Evolutionary conservation across 2,113 vertebrate species (phyloP).

Genomic region (Rhea americana): DNA sequence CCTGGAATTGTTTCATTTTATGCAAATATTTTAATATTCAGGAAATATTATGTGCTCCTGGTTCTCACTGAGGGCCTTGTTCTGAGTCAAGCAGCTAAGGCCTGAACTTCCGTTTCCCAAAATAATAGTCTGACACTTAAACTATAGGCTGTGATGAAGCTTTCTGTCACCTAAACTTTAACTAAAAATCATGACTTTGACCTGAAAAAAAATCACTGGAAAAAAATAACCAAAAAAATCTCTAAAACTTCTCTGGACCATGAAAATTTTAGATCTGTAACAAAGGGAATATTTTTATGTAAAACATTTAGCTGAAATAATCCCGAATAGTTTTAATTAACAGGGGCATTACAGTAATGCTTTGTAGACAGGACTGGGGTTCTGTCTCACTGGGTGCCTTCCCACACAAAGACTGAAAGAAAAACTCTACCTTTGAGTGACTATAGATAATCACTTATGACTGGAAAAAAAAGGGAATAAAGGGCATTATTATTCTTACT

Average conservation of each 20-base stretch:
- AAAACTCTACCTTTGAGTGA: conserved; percentile 31
- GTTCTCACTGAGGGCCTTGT: not conserved
- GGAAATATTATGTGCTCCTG: not conserved
- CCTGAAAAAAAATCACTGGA: not conserved
- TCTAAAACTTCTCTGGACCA: not conserved
- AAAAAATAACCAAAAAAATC: not conserved
- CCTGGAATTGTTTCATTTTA: not conserved
- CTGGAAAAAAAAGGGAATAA: conserved; percentile 12
- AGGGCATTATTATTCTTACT: not conserved
- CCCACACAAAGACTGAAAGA: not conserved
- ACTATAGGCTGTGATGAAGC: not conserved
- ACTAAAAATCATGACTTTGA: not conserved
- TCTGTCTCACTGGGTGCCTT: conserved; percentile 13
- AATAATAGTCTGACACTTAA: not conserved
- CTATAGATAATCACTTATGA: conserved; percentile 16
- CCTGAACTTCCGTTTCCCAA: not conserved
- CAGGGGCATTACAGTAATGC: not conserved
- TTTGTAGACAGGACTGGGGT: not conserved
- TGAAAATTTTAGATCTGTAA: not conserved
- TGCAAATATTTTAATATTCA: not conserved
- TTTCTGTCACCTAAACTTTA: not conserved
- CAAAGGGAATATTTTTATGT: conserved; percentile 1
- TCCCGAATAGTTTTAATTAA: conserved; percentile 28
- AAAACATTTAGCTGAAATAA: conserved; percentile 29
- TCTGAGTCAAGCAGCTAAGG: not conserved